Evolutionary conservation across 2,797 vertebrate genomes (phyloP).

Genomic region (Spondyliosoma cantharus): DNA sequence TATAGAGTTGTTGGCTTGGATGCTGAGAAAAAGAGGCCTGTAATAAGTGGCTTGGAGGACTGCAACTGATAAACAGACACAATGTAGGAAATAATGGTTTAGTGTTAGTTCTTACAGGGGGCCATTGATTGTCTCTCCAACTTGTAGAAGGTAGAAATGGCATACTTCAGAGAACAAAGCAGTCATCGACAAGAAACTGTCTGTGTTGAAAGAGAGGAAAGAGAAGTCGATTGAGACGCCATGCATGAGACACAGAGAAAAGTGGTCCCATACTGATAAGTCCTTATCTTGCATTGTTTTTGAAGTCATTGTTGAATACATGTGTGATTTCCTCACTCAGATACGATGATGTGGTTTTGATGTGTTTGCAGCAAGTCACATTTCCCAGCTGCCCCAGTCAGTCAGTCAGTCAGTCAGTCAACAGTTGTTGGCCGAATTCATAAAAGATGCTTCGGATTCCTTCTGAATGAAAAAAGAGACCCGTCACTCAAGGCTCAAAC

Average conservation of each 20-base stretch:
- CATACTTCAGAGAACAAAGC: background rate
- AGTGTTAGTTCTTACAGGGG: too few species aligned
- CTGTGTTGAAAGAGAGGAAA: background rate
- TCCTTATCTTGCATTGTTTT: conserved; percentile 13
- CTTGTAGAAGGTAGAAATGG: background rate
- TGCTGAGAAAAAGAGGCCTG: conserved; percentile 3
- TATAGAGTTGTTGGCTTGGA: conserved; percentile 46
- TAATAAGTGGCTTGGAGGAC: background rate
- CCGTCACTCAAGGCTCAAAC: conserved; percentile 64
- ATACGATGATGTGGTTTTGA: conserved; percentile 42
- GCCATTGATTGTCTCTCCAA: conserved; percentile 1
- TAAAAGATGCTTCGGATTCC: conserved; percentile 51
- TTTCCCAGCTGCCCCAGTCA: conserved; percentile 41
- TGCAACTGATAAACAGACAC: background rate
- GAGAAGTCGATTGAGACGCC: conserved; percentile 17
- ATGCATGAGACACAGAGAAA: conserved; percentile 15
- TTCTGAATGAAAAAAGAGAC: conserved; percentile 41
- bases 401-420: conserved; percentile 22
- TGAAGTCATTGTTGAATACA: conserved; percentile 39
- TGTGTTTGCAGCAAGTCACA: conserved; percentile 33
- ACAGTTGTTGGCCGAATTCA: conserved; percentile 48
- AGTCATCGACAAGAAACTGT: conserved; percentile 1
- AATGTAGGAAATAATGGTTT: background rate
- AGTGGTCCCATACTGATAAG: background rate
- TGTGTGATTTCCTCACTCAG: conserved; percentile 34